Evolutionary conservation across 2,113 vertebrate genomes (phyloP).

Genomic region (Myxocyprinus asiaticus): DNA sequence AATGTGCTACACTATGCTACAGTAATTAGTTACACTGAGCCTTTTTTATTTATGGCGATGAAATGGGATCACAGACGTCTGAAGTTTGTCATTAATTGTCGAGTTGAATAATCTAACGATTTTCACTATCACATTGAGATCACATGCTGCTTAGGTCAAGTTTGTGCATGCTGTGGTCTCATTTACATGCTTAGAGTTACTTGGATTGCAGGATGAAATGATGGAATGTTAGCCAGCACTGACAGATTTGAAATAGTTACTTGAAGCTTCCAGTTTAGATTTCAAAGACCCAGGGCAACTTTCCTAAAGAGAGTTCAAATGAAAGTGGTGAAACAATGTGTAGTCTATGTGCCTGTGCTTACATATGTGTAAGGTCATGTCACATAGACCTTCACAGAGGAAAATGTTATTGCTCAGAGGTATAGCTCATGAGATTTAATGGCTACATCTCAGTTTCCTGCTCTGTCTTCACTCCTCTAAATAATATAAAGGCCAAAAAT

Average conservation of each 20-base stretch:
- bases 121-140: no score
- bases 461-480: no score
- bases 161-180: background rate
- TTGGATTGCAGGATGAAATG: background rate
- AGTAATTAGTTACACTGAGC: constrained; percentile 2
- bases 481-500: no score
- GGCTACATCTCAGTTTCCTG: no score
- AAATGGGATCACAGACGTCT: background rate
- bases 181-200: background rate
- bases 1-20: background rate
- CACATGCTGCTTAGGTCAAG: background rate
- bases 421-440: no score
- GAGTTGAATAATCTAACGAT: no score
- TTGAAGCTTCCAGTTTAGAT: constrained; percentile 4
- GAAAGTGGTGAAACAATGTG: no score
- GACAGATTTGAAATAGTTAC: background rate
- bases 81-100: background rate
- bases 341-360: no score
- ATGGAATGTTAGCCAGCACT: background rate
- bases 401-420: no score
- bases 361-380: constrained; percentile 1
- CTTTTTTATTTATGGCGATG: background rate
- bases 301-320: no score
- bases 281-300: background rate
- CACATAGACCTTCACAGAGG: background rate